Evolutionary conservation across 2,797 vertebrate genomes (phyloP), one percentile per base, ranked within the genome.

Genomic region (Odontamblyopus lacepedii): DNA sequence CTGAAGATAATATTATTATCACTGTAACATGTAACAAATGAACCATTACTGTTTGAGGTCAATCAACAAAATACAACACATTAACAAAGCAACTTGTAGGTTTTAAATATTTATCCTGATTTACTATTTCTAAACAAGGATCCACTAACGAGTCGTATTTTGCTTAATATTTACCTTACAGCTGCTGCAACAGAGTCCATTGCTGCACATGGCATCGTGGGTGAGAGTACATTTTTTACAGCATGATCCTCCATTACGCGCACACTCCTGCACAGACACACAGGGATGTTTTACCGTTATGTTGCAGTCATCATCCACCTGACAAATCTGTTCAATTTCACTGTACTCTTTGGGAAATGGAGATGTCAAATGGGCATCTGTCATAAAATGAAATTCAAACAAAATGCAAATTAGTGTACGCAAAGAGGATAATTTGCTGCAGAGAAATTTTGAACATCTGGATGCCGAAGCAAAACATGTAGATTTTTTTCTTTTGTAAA

Each of bases 161-260:
- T 35, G 32, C 32, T 35, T 35, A 35, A 35, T 35, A 35, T 35
- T 38, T 87, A 97, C 97, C 94, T 95, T 96, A 91, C 97, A 98
- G 79, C 92, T 88, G 26, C 92, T 95, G 88, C 98, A 99, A 85
- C 98, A 99, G 67, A 98, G 95, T 23, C 98, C 98, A 0, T 98
- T 95, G 69, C 98, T 99, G 92, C 98, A 99, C 80, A 98, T 96
- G 29, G 98, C 96, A 60, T 95, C 96, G 1, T 97, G 94, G 0
- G 96, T 97, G 76, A 99, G 92, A 18, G 95, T 96, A 85, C 98
- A 99, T 74, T 95, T 95, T 67, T 93, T 96, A 90, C 98, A 99
- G 90, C 98, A 99, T 69, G 95, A 94, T 63, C 95, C 96, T 88
- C 97, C 97, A 73, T 95, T 96, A 0, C 82, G 93, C 38, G 91